Conservation (phyloP, 2,888 invertebrate species). For the Plebejus anna region DNA sequence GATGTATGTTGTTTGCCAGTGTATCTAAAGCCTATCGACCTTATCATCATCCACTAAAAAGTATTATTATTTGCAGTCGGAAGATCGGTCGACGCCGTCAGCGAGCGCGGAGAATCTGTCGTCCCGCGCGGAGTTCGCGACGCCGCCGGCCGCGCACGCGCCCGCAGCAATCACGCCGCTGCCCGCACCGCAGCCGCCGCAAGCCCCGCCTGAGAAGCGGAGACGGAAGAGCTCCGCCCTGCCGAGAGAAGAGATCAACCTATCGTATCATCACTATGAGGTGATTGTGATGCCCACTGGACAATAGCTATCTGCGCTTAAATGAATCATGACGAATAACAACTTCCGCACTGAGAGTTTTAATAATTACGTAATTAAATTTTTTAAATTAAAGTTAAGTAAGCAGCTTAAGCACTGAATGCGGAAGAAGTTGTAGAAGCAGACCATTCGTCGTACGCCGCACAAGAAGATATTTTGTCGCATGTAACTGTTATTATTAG, state of each 20-base stretch:
- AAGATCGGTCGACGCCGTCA: conserved; percentile 72
- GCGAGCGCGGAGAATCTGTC: conserved; percentile 73
- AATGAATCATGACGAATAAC: no score
- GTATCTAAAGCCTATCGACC: no score
- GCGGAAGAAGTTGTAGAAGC: no score
- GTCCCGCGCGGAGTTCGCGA: conserved; percentile 66
- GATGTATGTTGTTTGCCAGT: no score
- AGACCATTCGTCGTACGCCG: no score
- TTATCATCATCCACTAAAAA: background rate
- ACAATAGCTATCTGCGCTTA: no score
- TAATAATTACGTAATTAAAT: no score
- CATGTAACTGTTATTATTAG: no score
- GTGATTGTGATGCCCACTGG: conserved; percentile 40
- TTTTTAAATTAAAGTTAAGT: no score
- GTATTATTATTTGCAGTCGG: conserved; percentile 50
- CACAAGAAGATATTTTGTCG: no score
- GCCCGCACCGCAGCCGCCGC: conserved; percentile 53
- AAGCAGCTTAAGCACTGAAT: no score
- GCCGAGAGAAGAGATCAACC: conserved; percentile 63
- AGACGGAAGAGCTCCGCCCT: conserved; percentile 71
- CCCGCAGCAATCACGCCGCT: conserved; percentile 52
- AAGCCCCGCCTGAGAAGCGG: conserved; percentile 55
- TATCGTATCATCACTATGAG: conserved; percentile 68
- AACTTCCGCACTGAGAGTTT: background rate
- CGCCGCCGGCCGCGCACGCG: conserved; percentile 63